These are phyloP conservation scores for Virgularia gustaviana DNA, from an alignment of 92 coral and sea anemone genomes.

Conservation along the genomic window DNA sequence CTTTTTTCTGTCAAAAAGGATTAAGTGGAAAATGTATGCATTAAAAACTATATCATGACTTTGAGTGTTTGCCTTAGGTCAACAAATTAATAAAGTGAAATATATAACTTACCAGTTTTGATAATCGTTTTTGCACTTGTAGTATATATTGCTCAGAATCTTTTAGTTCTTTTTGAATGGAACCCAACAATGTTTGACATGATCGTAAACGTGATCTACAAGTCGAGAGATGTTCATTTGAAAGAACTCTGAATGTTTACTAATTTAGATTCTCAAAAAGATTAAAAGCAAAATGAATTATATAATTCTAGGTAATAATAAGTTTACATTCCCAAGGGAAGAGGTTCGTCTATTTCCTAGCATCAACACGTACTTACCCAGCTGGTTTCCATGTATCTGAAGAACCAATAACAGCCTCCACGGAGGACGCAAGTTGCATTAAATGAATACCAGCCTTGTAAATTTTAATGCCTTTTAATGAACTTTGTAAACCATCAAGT, in stretches of 20 bases:
- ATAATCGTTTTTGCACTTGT: constrained; percentile 7
- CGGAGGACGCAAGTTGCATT: constrained; percentile 31
- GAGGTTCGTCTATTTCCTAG: neutral
- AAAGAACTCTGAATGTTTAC: too few relatives aligned
- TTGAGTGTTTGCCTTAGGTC: neutral
- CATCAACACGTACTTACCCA: neutral
- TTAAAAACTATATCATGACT: neutral
- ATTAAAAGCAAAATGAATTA: too few relatives aligned
- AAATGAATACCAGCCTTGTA: constrained; percentile 40
- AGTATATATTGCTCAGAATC: constrained; percentile 24
- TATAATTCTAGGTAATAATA: too few relatives aligned
- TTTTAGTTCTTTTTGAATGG: constrained; percentile 22
- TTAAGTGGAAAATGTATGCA: neutral
- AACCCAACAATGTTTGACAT: neutral
- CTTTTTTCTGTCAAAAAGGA: neutral
- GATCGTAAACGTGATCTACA: too few relatives aligned
- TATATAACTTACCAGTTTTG: constrained; percentile 9
- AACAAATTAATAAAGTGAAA: neutral
- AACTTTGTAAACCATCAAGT: constrained; percentile 20
- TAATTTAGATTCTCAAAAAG: too few relatives aligned
- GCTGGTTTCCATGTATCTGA: constrained; percentile 4
- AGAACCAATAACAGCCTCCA: constrained; percentile 16
- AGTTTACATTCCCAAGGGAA: too few relatives aligned
- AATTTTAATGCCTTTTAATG: constrained; percentile 20
- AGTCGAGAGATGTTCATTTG: too few relatives aligned